These are phyloP conservation scores for Lasioglossum oenotherae DNA, from an alignment of 2,888 invertebrate genomes.

Conservation along the genomic window DNA sequence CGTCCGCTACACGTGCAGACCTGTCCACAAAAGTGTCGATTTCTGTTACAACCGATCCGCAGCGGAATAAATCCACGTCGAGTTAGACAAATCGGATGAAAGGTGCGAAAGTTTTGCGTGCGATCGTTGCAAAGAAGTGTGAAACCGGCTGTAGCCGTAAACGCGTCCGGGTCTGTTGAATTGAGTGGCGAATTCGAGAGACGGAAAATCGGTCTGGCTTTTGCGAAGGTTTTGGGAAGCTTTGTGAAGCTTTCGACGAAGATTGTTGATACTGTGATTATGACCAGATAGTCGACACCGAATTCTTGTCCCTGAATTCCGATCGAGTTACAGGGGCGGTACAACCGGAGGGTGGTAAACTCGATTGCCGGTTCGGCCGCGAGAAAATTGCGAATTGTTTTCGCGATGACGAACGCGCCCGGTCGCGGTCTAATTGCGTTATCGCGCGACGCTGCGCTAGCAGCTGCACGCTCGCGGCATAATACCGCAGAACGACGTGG, in stretches of 20 bases:
- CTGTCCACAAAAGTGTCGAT: background rate
- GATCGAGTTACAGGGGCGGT: conserved; percentile 2
- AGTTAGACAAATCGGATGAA: background rate
- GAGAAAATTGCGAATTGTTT: conserved; percentile 58
- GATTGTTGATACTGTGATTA: background rate
- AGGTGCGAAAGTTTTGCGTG: background rate
- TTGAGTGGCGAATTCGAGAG: background rate
- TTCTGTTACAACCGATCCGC: background rate
- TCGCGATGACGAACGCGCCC: conserved; percentile 44
- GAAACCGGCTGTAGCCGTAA: background rate
- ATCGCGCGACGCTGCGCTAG: conserved; percentile 25
- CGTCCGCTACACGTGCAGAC: too few relatives aligned
- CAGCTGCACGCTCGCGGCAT: conserved; percentile 16
- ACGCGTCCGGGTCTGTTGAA: background rate
- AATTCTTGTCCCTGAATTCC: background rate
- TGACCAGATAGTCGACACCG: background rate
- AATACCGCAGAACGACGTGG: conserved; percentile 36
- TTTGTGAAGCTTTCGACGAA: background rate
- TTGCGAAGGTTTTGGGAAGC: background rate
- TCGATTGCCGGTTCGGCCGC: conserved; percentile 21
- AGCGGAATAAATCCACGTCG: background rate
- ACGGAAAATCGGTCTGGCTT: background rate
- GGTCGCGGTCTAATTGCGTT: conserved; percentile 48
- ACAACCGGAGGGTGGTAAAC: background rate
- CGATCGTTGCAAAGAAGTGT: background rate